Evolutionary conservation across 2,888 invertebrate species (phyloP).

Genomic region (Polymixis lichenea): DNA sequence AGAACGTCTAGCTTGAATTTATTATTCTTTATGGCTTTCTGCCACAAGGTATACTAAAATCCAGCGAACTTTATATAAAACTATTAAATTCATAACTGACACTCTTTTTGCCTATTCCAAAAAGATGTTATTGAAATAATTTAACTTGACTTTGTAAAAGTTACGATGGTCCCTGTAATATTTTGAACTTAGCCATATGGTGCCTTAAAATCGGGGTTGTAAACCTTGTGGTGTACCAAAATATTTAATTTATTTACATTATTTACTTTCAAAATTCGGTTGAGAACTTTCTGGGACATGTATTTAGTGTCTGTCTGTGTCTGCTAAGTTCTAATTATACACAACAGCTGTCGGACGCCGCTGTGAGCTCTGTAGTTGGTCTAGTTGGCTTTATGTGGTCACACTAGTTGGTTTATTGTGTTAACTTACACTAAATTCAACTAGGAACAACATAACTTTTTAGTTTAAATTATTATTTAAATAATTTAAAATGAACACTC

Average conservation of each 20-base stretch:
- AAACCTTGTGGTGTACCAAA: background rate
- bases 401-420: constrained; percentile 23
- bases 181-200: background rate
- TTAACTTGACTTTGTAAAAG: background rate
- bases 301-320: constrained; percentile 24
- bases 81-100: background rate
- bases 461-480: background rate
- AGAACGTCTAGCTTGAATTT: background rate
- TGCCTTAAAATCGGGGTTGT: background rate
- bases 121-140: background rate
- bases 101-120: background rate
- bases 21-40: background rate
- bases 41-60: background rate
- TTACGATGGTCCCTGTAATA: background rate
- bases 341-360: constrained; percentile 33
- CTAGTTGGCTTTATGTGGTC: constrained; percentile 39
- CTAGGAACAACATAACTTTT: background rate
- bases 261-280: constrained; percentile 7
- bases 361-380: background rate
- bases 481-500: no score
- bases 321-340: constrained; percentile 26
- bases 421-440: constrained; percentile 18
- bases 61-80: background rate
- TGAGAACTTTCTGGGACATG: constrained; percentile 23
- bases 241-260: constrained; percentile 5